Evolutionary conservation across 2,797 vertebrate genomes (phyloP).

Genomic region (Sebastes itinus): DNA sequence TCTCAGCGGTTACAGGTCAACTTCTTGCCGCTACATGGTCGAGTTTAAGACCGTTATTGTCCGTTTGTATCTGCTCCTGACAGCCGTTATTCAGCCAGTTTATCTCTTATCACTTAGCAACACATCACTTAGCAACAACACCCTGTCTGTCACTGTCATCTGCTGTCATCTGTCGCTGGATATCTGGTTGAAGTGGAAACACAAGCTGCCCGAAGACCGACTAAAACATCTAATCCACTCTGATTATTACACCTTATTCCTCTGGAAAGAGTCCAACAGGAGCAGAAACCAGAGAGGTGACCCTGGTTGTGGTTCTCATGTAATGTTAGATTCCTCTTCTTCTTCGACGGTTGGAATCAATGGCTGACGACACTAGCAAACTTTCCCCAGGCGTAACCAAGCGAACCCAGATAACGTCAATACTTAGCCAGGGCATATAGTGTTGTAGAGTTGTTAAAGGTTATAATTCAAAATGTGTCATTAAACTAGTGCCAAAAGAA

Average conservation of each 20-base stretch:
- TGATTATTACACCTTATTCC: too few species aligned
- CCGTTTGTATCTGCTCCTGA: conserved; percentile 76
- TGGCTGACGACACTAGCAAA: conserved; percentile 55
- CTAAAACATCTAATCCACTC: background rate
- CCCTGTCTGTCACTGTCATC: conserved; percentile 75
- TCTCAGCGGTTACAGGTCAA: conserved; percentile 4
- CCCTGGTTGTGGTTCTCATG: conserved; percentile 34
- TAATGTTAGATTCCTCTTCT: background rate
- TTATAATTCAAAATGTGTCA: background rate
- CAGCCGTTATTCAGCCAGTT: conserved; percentile 61
- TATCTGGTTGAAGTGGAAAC: background rate
- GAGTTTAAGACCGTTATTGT: conserved; percentile 70
- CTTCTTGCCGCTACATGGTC: conserved; percentile 32
- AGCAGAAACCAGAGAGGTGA: conserved; percentile 66
- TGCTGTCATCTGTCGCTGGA: conserved; percentile 49
- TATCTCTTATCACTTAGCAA: conserved; percentile 71
- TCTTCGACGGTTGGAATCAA: conserved; percentile 26
- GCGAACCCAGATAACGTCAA: conserved; percentile 16
- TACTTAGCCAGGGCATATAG: rapidly evolving
- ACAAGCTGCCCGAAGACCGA: background rate
- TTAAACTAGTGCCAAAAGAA: background rate
- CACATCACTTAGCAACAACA: conserved; percentile 43
- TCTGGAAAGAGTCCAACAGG: background rate
- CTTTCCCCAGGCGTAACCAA: conserved; percentile 70
- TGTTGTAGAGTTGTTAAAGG: too few species aligned